Evolutionary conservation across 2,888 invertebrate species (phyloP).

Genomic region (Atethmia centrago): DNA sequence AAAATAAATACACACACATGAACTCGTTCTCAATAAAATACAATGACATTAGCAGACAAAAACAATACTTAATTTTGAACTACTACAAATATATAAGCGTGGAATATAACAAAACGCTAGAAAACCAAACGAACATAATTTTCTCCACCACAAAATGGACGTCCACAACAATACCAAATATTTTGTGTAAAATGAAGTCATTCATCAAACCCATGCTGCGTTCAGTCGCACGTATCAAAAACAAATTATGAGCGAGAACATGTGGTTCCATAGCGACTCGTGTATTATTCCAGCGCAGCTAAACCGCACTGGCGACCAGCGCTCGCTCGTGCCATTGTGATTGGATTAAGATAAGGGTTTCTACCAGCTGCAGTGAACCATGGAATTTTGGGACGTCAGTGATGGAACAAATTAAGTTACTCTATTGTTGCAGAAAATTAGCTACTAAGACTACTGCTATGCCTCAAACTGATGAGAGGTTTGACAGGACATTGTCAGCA

Average conservation of each 20-base stretch:
- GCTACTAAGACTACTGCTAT: neutral
- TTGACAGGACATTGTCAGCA: neutral
- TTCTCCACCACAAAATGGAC: constrained; percentile 17
- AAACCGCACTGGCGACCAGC: neutral
- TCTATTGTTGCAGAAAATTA: neutral
- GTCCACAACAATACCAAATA: constrained; percentile 14
- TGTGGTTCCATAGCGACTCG: constrained; percentile 5
- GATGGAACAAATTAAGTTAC: neutral
- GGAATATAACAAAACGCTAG: neutral
- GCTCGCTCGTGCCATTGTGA: constrained; percentile 17
- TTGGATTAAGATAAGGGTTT: constrained; percentile 50
- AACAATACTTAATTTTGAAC: neutral
- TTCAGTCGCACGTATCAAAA: constrained; percentile 24
- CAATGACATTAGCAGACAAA: neutral
- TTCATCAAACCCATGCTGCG: constrained; percentile 43
- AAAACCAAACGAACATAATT: constrained; percentile 6
- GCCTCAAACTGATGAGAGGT: neutral
- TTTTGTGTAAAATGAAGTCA: constrained; percentile 27
- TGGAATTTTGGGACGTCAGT: neutral
- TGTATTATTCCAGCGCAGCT: constrained; percentile 30
- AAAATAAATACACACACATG: neutral
- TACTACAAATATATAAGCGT: neutral
- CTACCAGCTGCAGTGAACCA: neutral
- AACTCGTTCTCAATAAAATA: neutral
- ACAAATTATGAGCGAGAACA: constrained; percentile 27